Conservation (phyloP, 1,140 invertebrate species). For the Medauroidea extradentata region DNA sequence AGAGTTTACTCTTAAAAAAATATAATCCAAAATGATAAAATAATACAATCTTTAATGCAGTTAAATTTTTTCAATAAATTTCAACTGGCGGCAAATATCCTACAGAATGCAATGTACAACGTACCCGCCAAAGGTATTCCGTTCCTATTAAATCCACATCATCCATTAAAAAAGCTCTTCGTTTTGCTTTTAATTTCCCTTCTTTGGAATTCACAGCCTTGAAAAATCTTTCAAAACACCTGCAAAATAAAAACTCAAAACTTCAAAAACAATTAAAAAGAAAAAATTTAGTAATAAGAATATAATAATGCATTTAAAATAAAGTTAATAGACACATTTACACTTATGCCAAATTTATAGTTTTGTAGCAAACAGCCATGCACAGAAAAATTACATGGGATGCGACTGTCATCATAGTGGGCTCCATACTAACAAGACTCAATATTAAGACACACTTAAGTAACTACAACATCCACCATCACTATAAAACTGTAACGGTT, state of each 20-base stretch:
- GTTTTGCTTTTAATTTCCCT: slow-evolving; percentile 83
- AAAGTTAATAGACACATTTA: not conserved
- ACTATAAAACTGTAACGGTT: too few relatives aligned
- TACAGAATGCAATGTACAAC: slow-evolving; percentile 26
- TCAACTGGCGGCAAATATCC: too few relatives aligned
- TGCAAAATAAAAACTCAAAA: slow-evolving; percentile 43
- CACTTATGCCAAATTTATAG: not conserved
- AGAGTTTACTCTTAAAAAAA: too few relatives aligned
- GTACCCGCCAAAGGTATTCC: slow-evolving; percentile 93
- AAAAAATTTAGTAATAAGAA: not conserved
- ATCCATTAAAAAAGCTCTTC: slow-evolving; percentile 73
- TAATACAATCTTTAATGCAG: too few relatives aligned
- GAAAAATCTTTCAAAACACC: slow-evolving; percentile 90
- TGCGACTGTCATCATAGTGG: too few relatives aligned
- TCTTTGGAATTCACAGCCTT: slow-evolving; percentile 96
- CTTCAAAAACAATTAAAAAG: slow-evolving; percentile 12
- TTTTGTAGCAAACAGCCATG: too few relatives aligned
- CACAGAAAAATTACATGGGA: too few relatives aligned
- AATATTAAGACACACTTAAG: too few relatives aligned
- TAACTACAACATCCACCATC: too few relatives aligned
- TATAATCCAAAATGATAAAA: too few relatives aligned
- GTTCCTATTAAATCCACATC: slow-evolving; percentile 90
- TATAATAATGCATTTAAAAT: not conserved
- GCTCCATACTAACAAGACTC: too few relatives aligned
- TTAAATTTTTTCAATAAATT: too few relatives aligned